These are phyloP conservation scores for Spodoptera exigua DNA, from an alignment of 2,888 invertebrate genomes.

Conservation along the genomic window DNA sequence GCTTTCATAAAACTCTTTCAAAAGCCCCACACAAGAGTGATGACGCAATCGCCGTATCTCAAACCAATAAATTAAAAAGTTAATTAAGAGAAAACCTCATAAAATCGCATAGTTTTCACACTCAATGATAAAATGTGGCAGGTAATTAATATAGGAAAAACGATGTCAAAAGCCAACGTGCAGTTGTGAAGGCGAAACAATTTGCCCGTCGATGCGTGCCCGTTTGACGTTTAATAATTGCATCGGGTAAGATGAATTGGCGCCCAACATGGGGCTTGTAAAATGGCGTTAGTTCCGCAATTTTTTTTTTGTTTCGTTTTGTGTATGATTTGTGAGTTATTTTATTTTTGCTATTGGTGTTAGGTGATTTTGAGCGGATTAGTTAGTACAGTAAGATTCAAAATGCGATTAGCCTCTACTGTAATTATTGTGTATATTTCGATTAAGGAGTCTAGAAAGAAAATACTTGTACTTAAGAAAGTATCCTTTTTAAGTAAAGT, in stretches of 20 bases:
- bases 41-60: slow-evolving; percentile 18
- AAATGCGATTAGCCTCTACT: too few species aligned
- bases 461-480: too few species aligned
- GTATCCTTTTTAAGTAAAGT: too few species aligned
- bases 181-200: slow-evolving; percentile 61
- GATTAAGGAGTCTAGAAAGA: too few species aligned
- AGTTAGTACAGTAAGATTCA: too few species aligned
- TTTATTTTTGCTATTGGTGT: neutral
- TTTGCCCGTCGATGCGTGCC: slow-evolving; percentile 60
- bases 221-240: slow-evolving; percentile 67
- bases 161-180: slow-evolving; percentile 51
- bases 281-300: slow-evolving; percentile 20
- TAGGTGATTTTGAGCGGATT: too few species aligned
- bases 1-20: neutral
- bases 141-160: slow-evolving; percentile 55
- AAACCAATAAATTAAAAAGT: slow-evolving; percentile 40
- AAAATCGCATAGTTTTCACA: slow-evolving; percentile 48
- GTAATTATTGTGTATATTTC: too few species aligned
- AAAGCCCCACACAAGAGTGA: neutral
- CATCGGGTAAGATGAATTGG: slow-evolving; percentile 61
- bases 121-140: slow-evolving; percentile 46
- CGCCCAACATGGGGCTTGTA: slow-evolving; percentile 42
- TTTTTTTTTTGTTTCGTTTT: slow-evolving; percentile 30
- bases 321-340: neutral
- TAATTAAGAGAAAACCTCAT: slow-evolving; percentile 41